phyloP scores from a whole-genome alignment of 2,888 invertebrate genomes.

The Gerris lacustris region DNA sequence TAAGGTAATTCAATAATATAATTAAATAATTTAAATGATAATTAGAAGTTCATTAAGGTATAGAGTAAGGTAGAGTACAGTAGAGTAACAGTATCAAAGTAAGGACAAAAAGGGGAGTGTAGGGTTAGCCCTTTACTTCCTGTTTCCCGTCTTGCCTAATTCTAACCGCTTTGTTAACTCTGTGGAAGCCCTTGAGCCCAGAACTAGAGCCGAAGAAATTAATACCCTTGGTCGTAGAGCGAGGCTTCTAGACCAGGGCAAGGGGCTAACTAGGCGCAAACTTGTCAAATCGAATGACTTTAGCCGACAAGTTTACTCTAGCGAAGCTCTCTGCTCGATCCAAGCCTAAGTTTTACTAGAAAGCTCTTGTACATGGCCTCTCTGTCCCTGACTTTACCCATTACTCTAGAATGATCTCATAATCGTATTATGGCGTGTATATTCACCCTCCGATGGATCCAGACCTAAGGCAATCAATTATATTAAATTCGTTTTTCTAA shows the following conservation, averaged over 20 bases:
- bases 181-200: neutral
- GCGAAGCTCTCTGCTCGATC: neutral
- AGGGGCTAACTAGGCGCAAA: neutral
- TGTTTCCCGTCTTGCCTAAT: neutral
- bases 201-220: neutral
- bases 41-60: no score
- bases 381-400: neutral
- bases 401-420: neutral
- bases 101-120: no score
- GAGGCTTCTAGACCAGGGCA: neutral
- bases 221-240: neutral
- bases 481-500: no score
- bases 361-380: no score
- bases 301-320: neutral
- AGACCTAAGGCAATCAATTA: no score
- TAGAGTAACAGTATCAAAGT: no score
- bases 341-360: no score
- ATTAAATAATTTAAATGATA: no score
- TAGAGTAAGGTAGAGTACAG: no score
- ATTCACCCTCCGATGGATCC: no score
- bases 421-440: neutral
- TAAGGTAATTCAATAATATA: no score
- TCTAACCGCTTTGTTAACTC: slow-evolving; percentile 5
- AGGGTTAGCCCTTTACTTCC: neutral
- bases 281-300: slow-evolving; percentile 1